Conservation (phyloP, 1,140 invertebrate genomes). For the Lepidurus apus region DNA sequence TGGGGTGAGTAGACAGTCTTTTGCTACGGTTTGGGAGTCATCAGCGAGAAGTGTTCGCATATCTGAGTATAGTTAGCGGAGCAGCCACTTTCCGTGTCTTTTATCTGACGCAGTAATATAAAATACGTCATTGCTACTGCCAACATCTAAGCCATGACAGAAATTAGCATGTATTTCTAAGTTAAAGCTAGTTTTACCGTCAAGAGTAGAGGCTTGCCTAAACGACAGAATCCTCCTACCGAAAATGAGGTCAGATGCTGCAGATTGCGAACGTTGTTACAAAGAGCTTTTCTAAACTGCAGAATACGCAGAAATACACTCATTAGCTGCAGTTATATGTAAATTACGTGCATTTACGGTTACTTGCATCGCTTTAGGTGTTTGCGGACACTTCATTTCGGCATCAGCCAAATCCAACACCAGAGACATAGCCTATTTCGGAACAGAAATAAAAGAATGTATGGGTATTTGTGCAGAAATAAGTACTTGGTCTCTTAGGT, state of each 20-base stretch:
- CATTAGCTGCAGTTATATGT: not conserved
- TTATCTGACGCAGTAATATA: not conserved
- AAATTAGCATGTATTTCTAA: not conserved
- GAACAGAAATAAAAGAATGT: not conserved
- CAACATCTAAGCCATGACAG: not conserved
- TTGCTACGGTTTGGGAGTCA: too few relatives aligned
- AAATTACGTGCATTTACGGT: not conserved
- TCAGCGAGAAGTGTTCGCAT: too few relatives aligned
- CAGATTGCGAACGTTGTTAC: not conserved
- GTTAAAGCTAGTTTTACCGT: not conserved
- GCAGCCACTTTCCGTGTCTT: not conserved
- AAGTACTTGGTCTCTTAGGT: not conserved
- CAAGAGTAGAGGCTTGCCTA: not conserved
- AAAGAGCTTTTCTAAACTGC: not conserved
- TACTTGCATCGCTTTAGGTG: not conserved
- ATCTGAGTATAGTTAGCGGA: too few relatives aligned
- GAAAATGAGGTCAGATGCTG: not conserved
- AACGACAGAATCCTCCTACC: not conserved
- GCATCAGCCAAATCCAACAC: not conserved
- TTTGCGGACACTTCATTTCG: not conserved
- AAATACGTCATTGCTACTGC: not conserved
- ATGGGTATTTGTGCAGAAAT: not conserved
- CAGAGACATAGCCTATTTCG: not conserved
- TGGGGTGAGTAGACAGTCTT: too few relatives aligned
- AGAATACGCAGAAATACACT: not conserved